Conservation (phyloP, 2,888 invertebrate species). For the Cerastis rubricosa region DNA sequence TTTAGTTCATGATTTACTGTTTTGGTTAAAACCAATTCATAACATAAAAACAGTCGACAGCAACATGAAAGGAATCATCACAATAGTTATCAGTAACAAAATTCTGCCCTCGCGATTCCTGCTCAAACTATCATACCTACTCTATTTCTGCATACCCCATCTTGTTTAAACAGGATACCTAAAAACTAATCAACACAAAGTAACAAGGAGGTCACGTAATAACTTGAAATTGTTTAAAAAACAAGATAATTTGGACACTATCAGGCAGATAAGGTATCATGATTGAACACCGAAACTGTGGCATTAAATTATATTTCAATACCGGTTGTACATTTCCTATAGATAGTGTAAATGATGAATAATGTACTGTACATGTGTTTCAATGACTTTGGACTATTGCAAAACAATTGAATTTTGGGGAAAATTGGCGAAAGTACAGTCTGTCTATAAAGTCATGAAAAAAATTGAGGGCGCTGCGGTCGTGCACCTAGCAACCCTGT, state of each 20-base stretch:
- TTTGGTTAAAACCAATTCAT: not conserved
- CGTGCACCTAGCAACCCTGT: too few relatives aligned
- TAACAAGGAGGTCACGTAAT: conserved; percentile 67
- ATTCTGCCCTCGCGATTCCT: too few relatives aligned
- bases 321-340: conserved; percentile 30
- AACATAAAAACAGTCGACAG: not conserved
- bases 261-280: conserved; percentile 62
- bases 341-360: conserved; percentile 23
- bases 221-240: conserved; percentile 64
- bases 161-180: conserved; percentile 4
- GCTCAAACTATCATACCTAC: not conserved
- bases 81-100: not conserved
- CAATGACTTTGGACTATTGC: conserved; percentile 16
- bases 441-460: too few relatives aligned
- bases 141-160: conserved; percentile 5
- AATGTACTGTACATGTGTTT: not conserved
- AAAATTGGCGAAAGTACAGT: not conserved
- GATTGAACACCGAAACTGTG: conserved; percentile 50
- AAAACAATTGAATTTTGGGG: not conserved
- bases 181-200: conserved; percentile 43
- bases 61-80: not conserved
- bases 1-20: not conserved
- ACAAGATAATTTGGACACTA: conserved; percentile 65
- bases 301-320: conserved; percentile 47
- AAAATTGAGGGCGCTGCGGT: too few relatives aligned